phyloP scores from a whole-genome alignment of 2,888 invertebrate species.

The Epinotia ramella region DNA sequence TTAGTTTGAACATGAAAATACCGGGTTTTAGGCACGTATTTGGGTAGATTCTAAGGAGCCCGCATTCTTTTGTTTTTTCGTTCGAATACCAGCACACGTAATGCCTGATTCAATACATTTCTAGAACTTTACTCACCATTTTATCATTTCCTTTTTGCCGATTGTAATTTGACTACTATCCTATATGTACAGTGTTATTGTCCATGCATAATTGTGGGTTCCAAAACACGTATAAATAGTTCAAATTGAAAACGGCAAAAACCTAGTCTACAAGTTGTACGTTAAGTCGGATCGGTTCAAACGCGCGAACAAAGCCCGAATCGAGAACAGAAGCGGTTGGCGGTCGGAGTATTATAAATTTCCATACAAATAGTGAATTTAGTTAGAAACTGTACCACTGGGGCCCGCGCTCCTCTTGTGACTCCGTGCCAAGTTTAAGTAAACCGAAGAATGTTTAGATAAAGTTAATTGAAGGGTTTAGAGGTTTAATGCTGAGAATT shows the following conservation, averaged over 20 bases:
- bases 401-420: conserved; percentile 45
- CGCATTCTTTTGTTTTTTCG: too few species aligned
- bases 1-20: too few species aligned
- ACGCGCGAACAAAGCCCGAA: background rate
- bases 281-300: conserved; percentile 1
- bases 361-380: conserved; percentile 60
- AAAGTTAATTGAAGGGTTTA: background rate
- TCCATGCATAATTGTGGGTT: background rate
- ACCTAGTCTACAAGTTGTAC: background rate
- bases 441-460: background rate
- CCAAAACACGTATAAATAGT: background rate
- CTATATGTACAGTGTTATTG: too few species aligned
- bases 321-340: background rate
- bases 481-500: background rate
- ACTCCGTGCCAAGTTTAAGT: conserved; percentile 3
- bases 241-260: conserved; percentile 26
- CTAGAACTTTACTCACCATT: too few species aligned
- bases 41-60: too few species aligned
- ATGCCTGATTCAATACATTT: too few species aligned
- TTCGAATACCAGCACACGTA: too few species aligned
- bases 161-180: too few species aligned
- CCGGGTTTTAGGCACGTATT: too few species aligned
- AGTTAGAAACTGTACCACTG: conserved; percentile 59
- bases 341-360: conserved; percentile 55
- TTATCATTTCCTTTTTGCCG: too few species aligned